Percentiles rank a stretch among this genome's conserved stretches.
These are phyloP conservation scores for Pseudococcus jackbeardsleyi DNA, from an alignment of 2,888 invertebrate species.

Conservation along the genomic window DNA sequence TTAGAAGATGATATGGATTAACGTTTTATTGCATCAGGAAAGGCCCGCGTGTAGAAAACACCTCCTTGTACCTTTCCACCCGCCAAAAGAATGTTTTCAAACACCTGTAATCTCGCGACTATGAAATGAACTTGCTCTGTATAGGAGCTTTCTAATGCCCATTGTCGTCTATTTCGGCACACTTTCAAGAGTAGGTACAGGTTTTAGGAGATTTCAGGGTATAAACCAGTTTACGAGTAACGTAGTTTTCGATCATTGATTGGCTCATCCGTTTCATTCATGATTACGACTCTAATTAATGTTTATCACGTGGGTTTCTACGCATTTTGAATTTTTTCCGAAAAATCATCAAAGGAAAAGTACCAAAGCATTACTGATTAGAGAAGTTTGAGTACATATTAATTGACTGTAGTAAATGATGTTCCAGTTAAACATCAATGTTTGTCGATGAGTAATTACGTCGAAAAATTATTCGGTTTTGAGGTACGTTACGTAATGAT, in stretches of 20 bases:
- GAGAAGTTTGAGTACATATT: background rate
- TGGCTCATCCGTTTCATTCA: conserved; percentile 40
- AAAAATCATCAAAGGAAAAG: conserved; percentile 46
- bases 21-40: conserved; percentile 41
- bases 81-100: background rate
- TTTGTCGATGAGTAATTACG: conserved; percentile 4
- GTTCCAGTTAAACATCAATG: background rate
- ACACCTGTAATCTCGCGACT: background rate
- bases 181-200: background rate
- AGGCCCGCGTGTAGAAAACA: background rate
- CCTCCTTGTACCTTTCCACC: conserved; percentile 1
- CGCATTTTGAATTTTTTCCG: conserved; percentile 25
- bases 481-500: background rate
- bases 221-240: conserved; percentile 19
- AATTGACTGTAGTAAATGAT: background rate
- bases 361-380: background rate
- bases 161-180: no score
- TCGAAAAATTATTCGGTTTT: background rate
- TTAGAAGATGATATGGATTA: conserved; percentile 11
- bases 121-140: no score
- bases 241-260: conserved; percentile 3
- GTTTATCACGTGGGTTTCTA: conserved; percentile 39
- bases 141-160: no score
- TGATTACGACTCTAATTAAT: background rate
- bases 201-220: background rate